phyloP scores from a whole-genome alignment of 23 tunicate genomes.

The Styela plicata region DNA sequence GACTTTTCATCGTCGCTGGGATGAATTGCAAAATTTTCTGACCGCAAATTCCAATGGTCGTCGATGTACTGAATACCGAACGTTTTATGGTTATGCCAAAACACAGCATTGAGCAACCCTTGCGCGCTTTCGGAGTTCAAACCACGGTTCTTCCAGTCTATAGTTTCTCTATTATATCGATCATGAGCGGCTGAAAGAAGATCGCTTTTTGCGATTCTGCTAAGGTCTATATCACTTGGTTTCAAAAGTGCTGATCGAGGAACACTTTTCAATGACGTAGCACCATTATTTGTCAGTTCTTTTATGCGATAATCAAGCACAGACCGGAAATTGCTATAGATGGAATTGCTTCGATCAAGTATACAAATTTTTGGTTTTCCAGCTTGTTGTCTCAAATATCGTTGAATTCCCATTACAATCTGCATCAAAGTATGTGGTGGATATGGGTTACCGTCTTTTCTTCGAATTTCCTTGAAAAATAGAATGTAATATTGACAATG shows the following conservation, averaged over 20 bases:
- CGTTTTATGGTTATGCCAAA: constrained; percentile 72
- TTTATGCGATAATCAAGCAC: constrained; percentile 76
- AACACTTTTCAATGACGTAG: constrained; percentile 38
- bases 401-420: constrained; percentile 97
- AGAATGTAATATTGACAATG: too few relatives aligned
- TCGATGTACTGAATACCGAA: constrained; percentile 70
- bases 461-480: constrained; percentile 76
- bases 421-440: constrained; percentile 97
- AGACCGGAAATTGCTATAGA: constrained; percentile 58
- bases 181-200: neutral
- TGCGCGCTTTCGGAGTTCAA: constrained; percentile 66
- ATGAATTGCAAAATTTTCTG: constrained; percentile 52
- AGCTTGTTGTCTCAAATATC: constrained; percentile 93
- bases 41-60: constrained; percentile 86
- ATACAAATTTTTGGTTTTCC: constrained; percentile 84
- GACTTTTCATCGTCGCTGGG: constrained; percentile 16
- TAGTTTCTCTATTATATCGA: constrained; percentile 25
- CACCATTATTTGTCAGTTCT: constrained; percentile 68
- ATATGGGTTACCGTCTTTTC: constrained; percentile 91
- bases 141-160: constrained; percentile 65
- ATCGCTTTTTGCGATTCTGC: neutral
- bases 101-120: constrained; percentile 80
- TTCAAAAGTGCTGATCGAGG: neutral
- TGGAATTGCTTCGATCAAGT: constrained; percentile 77
- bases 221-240: neutral